Evolutionary conservation across 1,140 invertebrate genomes (phyloP).

Genomic region (Saccostrea glomerata): DNA sequence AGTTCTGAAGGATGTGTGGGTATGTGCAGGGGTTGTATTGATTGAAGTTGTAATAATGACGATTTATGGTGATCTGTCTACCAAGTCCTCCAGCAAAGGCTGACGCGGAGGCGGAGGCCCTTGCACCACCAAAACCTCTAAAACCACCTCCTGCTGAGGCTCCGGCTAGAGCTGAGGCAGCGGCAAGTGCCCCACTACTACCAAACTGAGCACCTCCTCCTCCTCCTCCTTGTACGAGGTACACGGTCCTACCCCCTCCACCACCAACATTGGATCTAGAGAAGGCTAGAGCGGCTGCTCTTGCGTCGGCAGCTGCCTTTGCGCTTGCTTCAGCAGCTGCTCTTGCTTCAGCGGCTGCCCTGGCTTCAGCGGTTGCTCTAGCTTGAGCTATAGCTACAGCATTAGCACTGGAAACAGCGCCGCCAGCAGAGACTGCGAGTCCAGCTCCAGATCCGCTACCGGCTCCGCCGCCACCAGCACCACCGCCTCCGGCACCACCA

Average conservation of each 20-base stretch:
- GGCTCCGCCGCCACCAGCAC: neutral
- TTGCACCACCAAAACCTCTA: neutral
- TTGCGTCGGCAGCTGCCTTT: neutral
- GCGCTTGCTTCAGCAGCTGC: neutral
- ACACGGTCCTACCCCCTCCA: neutral
- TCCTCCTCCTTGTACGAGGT: neutral
- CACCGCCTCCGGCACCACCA: neutral
- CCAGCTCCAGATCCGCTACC: neutral
- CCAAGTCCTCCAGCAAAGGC: neutral
- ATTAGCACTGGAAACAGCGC: neutral
- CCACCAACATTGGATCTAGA: neutral
- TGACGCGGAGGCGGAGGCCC: neutral
- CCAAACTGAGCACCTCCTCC: neutral
- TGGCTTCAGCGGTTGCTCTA: neutral
- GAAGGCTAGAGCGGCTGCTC: neutral
- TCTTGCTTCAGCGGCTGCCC: neutral
- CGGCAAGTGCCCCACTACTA: neutral
- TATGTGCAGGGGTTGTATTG: constrained; percentile 31
- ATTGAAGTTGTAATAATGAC: constrained; percentile 40
- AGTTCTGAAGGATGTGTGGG: neutral
- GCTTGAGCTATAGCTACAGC: neutral
- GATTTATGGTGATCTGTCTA: constrained; percentile 2
- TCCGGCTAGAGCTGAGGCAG: neutral
- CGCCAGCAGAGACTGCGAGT: neutral
- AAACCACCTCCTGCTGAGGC: neutral